A percentile compares a stretch with the other conserved stretches of the same genome.
Conservation (phyloP, 1,140 invertebrate species). For the Homalodisca vitripennis region DNA sequence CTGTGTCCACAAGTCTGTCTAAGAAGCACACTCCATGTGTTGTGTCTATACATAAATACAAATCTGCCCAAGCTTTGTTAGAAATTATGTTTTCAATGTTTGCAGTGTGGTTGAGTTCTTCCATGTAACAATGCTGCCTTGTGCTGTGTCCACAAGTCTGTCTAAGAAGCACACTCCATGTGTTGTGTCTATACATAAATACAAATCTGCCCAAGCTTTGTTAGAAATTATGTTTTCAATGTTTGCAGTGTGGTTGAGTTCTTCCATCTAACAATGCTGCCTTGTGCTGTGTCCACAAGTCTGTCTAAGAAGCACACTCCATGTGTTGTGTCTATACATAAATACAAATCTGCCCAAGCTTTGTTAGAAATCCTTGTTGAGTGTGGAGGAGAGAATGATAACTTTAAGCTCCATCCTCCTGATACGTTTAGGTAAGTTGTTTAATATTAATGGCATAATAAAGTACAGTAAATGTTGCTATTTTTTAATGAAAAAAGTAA, state of each 20-base stretch:
- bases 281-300: neutral
- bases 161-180: neutral
- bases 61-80: neutral
- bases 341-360: neutral
- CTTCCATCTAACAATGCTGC: constrained; percentile 16
- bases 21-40: too few relatives aligned
- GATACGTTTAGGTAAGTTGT: constrained; percentile 19
- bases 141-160: neutral
- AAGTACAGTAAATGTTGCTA: neutral
- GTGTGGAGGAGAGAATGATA: constrained; percentile 16
- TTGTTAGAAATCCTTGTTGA: constrained; percentile 9
- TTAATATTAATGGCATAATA: neutral
- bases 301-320: constrained; percentile 12
- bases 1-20: too few relatives aligned
- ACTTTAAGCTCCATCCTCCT: neutral
- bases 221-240: neutral
- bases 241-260: constrained; percentile 13
- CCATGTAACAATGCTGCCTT: neutral
- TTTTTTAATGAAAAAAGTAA: neutral
- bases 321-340: constrained; percentile 7
- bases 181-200: neutral
- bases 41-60: too few relatives aligned
- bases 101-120: neutral
- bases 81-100: neutral
- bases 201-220: neutral